Conservation (phyloP, 1,140 invertebrate species). For the Triops longicaudatus region DNA sequence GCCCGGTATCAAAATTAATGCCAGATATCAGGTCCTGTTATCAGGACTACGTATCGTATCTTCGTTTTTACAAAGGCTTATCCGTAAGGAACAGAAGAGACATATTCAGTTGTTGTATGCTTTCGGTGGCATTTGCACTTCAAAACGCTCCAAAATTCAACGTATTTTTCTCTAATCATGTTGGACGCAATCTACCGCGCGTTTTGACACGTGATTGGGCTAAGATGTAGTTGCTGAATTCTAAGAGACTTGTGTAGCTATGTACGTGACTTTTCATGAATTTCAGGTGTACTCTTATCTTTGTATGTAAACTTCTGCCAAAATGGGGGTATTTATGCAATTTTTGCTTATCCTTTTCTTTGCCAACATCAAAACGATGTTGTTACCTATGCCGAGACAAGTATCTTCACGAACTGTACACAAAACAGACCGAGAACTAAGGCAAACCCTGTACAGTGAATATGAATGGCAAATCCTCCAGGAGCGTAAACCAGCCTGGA, state of each 20-base stretch:
- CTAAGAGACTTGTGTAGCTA: neutral
- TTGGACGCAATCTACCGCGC: neutral
- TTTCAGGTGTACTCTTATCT: neutral
- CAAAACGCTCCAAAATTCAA: neutral
- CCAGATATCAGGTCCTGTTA: neutral
- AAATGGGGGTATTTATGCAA: neutral
- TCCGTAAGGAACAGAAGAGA: neutral
- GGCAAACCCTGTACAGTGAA: neutral
- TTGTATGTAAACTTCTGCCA: neutral
- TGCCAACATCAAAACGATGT: neutral
- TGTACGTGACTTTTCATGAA: neutral
- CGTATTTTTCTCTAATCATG: neutral
- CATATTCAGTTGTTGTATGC: neutral
- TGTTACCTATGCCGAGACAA: neutral
- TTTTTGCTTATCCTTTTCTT: constrained; percentile 3
- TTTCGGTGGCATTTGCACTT: neutral
- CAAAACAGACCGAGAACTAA: neutral
- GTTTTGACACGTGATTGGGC: neutral
- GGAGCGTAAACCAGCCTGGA: constrained; percentile 5
- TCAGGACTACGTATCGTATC: neutral
- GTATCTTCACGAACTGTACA: neutral
- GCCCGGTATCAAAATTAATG: neutral
- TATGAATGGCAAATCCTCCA: neutral
- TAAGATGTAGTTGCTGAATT: neutral
- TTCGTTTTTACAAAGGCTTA: constrained; percentile 12